Percentiles rank a stretch among this genome's conserved stretches.
These are phyloP conservation scores for Brachyhypopomus gauderio DNA, from an alignment of 2,113 vertebrate species.

Conservation along the genomic window DNA sequence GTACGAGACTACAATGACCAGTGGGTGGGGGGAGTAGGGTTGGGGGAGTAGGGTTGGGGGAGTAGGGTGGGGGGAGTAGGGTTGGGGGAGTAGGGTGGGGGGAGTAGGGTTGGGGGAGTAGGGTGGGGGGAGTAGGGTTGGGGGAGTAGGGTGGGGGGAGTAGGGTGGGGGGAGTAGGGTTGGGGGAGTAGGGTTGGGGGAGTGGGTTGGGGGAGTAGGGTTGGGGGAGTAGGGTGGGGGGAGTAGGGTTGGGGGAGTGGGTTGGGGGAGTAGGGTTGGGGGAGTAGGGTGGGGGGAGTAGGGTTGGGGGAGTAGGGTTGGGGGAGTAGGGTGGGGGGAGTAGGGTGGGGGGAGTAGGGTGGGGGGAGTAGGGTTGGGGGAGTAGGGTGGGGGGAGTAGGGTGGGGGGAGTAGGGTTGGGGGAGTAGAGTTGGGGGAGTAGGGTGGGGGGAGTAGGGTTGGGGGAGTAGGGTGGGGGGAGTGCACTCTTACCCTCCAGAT, in stretches of 20 bases:
- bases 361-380: too few relatives aligned
- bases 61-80: not conserved
- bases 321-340: not conserved
- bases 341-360: not conserved
- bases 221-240: not conserved
- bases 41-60: too few relatives aligned
- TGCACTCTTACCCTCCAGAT: slow-evolving; percentile 27
- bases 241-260: not conserved
- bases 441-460: not conserved
- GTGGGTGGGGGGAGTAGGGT: not conserved
- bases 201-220: too few relatives aligned
- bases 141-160: not conserved
- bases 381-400: not conserved
- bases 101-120: too few relatives aligned
- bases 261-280: too few relatives aligned
- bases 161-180: not conserved
- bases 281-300: not conserved
- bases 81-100: too few relatives aligned
- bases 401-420: not conserved
- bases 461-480: not conserved
- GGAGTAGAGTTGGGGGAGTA: too few relatives aligned
- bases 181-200: not conserved
- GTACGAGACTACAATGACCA: slow-evolving; percentile 15
- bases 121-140: not conserved
- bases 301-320: too few relatives aligned